Base-by-base conservation (phyloP, 2,113 vertebrate genomes). In the Variabilichromis moorii region DNA sequence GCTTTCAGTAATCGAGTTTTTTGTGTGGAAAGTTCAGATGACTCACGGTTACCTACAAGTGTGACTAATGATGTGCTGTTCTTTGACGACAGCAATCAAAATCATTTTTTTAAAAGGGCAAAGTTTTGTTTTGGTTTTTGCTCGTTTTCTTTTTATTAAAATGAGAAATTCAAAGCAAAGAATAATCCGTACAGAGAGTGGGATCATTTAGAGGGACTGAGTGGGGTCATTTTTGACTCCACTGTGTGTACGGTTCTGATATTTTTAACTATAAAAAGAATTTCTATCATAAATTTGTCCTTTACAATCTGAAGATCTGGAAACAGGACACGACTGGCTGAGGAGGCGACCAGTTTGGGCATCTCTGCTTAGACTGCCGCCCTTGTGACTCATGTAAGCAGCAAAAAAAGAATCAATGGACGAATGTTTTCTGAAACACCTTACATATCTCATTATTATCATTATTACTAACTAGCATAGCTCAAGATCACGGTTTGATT, bases 201-300 rank as follows among this genome's bases (percentile, higher is more conserved):
- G 40, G 0, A 76, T 76, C 40, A 28, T 19, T 76, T 47, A 9
- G 21, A 17, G 13, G 24, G 24, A 47, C 14, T 76, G 71, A 50
- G 71, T 47, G 24, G 21, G 37, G 33, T 40, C 63, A 42, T 24
- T 42, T 71, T 24, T 42, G 19, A 68, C 63, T 42, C 59, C 0
- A 33, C 59, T 0, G 5, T 35, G 3, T 17, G 12, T 45, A 9
- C 40, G 0, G 0, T 73, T 42, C 21, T 45, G 14, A 17, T 28
- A 26, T 47, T 73, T 73, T 73, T 45, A 3, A 42, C 5, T 26
- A 37, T 73, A 71, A 42, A 71, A 71, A 42, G 2, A n/a, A 37
- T 68, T 68, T 42, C 66, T 4, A 42, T 24, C 37, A 45, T 16
- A 45, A 45, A 73, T 17, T 37, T 66, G 61, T 66, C 61, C 61